Evolutionary conservation across 2,113 vertebrate species (phyloP).

Genomic region (Eurypyga helias): DNA sequence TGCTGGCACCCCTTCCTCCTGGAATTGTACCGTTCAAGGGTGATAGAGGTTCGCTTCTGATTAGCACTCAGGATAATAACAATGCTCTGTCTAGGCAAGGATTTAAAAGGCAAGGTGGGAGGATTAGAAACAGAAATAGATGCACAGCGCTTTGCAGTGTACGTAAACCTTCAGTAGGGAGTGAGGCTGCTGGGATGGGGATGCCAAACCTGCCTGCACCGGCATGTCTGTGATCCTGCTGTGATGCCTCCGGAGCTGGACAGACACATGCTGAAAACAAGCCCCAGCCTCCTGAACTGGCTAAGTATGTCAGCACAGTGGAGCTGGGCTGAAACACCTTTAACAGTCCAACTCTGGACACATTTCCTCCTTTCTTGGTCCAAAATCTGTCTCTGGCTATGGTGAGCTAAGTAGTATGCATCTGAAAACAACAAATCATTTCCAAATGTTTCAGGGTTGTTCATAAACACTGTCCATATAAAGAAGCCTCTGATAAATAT

Average conservation of each 20-base stretch:
- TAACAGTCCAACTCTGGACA: background rate
- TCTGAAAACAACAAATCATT: background rate
- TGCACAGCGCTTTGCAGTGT: background rate
- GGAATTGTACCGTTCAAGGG: background rate
- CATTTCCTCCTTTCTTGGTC: background rate
- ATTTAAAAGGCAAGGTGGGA: background rate
- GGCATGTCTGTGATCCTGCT: rapidly evolving
- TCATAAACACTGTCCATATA: background rate
- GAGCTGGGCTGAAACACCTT: background rate
- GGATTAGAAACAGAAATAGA: background rate
- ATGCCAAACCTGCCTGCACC: background rate
- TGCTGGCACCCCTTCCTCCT: background rate
- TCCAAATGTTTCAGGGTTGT: background rate
- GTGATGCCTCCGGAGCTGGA: background rate
- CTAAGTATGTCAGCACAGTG: background rate
- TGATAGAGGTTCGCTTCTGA: background rate
- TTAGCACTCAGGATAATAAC: background rate
- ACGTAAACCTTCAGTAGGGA: background rate
- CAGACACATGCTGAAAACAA: background rate
- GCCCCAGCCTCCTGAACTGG: background rate
- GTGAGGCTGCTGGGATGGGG: background rate
- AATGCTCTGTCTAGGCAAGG: background rate
- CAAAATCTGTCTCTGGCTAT: background rate
- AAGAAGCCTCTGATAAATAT: background rate
- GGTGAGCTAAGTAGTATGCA: background rate